Base-by-base conservation (phyloP, 2,113 vertebrate genomes). In the Malurus cyaneus region DNA sequence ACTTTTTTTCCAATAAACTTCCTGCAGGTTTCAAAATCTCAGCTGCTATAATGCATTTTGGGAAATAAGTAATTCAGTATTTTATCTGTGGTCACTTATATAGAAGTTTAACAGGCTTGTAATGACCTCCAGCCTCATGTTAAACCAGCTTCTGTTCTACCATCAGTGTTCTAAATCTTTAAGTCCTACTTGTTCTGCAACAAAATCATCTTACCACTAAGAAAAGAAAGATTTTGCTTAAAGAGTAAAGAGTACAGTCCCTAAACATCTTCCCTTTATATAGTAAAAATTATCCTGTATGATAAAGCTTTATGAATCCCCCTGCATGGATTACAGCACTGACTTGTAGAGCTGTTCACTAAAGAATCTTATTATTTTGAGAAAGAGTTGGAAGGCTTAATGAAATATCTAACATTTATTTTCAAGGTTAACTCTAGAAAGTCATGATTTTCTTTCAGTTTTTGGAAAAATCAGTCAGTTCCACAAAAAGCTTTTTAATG, bases 301-400 rank as follows among this genome's bases (percentile, higher is more conserved):
- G 4, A 16, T 11, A 13, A 0, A 49, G 26, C 12, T 53, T 39
- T 53, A 18, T 66, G 42, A 73, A 81, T 8, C 0, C 6, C 2
- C 26, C 20, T 50, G 26, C 14, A 23, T 23, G 34, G 19, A 73
- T 36, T 78, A 36, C 13, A 52, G 5, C 18, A 50, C 9, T 49
- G 18, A 53, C 26, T 32, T 47, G 16, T 7, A 64, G 4, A 72
- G 28, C 7, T 84, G 10, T 70, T 70, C 23, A 54, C 8, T 46
- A 17, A 62, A 76, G 77, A 6, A 0, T 0, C 8, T 28, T 57
- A 20, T 53, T 74, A 41, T 62, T 66, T 41, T 26, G 23, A 62
- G 19, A 17, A 78, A 59, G 0, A 8, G 4, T 50, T 50, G 41
- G 8, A 70, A 36, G 32, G 31, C 44, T 56, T 49, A 53, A 61